Percentiles rank a stretch among this genome's conserved stretches.
These are phyloP conservation scores for Rapana venosa DNA, from an alignment of 2,888 invertebrate genomes.

Conservation along the genomic window DNA sequence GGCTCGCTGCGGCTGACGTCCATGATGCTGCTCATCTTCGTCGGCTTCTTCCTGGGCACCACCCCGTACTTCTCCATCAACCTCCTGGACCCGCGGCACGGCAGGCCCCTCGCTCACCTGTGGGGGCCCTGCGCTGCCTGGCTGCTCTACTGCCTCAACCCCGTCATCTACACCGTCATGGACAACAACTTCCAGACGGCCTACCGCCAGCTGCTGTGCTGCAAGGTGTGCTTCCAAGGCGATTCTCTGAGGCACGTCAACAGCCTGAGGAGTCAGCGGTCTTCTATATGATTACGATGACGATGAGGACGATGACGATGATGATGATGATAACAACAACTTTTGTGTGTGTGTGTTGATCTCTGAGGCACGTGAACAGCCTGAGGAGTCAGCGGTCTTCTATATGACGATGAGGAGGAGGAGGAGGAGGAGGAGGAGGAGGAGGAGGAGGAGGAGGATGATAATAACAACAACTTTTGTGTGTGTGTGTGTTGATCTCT, in stretches of 20 bases:
- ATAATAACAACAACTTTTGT: background rate
- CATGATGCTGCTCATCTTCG: conserved; percentile 72
- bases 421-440: too few relatives aligned
- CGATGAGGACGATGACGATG: too few relatives aligned
- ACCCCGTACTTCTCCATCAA: conserved; percentile 69
- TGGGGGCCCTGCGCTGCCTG: conserved; percentile 68
- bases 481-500: background rate
- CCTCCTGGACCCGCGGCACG: conserved; percentile 60
- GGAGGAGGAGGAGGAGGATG: too few relatives aligned
- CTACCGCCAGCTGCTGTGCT: conserved; percentile 60
- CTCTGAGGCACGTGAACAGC: conserved; percentile 8
- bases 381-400: background rate
- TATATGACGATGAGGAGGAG: too few relatives aligned
- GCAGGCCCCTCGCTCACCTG: conserved; percentile 64
- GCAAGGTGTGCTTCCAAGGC: conserved; percentile 36
- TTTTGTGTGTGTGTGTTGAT: background rate
- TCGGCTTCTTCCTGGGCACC: conserved; percentile 66
- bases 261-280: conserved; percentile 8
- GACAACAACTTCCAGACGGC: conserved; percentile 70
- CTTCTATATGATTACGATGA: too few relatives aligned
- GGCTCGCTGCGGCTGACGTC: conserved; percentile 65
- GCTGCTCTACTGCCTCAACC: conserved; percentile 68
- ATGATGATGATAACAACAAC: background rate
- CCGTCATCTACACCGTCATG: conserved; percentile 70
- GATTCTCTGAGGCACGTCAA: conserved; percentile 14